Conservation (phyloP, 2,113 vertebrate species). For the Rhabdornis inornatus region DNA sequence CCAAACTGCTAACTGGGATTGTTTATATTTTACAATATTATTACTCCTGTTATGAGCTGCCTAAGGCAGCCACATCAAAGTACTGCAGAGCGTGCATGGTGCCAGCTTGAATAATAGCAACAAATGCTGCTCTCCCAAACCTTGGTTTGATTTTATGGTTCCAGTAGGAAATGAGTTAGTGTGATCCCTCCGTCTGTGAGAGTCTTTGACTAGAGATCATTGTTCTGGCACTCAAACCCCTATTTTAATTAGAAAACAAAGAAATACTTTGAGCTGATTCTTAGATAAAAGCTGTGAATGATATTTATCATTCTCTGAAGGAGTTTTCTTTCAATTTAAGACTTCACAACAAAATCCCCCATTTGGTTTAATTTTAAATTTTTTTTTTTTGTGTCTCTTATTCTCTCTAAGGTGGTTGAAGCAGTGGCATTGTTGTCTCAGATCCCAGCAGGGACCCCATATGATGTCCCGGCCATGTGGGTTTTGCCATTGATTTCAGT, state of each 20-base stretch:
- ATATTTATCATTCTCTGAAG: slow-evolving; percentile 54
- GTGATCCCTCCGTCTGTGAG: slow-evolving; percentile 36
- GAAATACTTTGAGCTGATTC: slow-evolving; percentile 55
- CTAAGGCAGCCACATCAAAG: slow-evolving; percentile 74
- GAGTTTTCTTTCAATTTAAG: slow-evolving; percentile 8
- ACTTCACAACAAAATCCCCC: neutral
- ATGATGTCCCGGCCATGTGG: rapidly evolving
- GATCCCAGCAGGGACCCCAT: rapidly evolving
- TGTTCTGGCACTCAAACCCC: slow-evolving; percentile 52
- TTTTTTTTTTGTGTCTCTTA: neutral
- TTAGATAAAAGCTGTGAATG: slow-evolving; percentile 43
- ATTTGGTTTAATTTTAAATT: neutral
- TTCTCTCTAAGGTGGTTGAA: neutral
- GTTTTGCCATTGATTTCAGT: neutral
- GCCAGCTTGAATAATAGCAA: slow-evolving; percentile 50
- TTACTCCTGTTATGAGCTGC: slow-evolving; percentile 64
- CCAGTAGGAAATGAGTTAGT: slow-evolving; percentile 66
- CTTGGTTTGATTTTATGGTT: slow-evolving; percentile 70
- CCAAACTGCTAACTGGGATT: slow-evolving; percentile 41
- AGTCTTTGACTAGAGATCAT: slow-evolving; percentile 47
- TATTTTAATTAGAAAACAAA: slow-evolving; percentile 71
- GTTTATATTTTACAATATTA: slow-evolving; percentile 65
- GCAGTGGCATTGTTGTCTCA: neutral
- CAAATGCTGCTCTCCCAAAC: slow-evolving; percentile 39
- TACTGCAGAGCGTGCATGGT: neutral